These are phyloP conservation scores for Campoletis sonorensis DNA, from an alignment of 1,140 invertebrate genomes.

Conservation along the genomic window DNA sequence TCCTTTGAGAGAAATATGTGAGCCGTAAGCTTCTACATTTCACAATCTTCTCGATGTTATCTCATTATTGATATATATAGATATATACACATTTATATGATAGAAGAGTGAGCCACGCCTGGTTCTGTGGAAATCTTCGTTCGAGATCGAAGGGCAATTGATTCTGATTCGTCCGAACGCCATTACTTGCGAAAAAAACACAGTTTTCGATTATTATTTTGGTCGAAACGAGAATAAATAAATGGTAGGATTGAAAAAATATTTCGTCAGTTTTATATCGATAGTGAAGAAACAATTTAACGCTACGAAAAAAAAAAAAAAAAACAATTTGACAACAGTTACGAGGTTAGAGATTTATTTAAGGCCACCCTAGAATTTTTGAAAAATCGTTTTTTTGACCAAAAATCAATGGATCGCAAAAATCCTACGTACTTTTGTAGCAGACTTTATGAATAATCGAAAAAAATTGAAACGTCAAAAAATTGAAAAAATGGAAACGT, in stretches of 20 bases:
- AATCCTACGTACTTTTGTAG: too few species aligned
- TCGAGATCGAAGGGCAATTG: background rate
- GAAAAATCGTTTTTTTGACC: too few species aligned
- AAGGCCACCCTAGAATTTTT: too few species aligned
- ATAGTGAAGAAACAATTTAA: background rate
- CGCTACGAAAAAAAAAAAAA: background rate
- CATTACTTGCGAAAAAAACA: background rate
- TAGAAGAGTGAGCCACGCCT: background rate
- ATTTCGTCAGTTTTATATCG: background rate
- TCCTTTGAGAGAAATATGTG: background rate
- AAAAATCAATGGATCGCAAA: too few species aligned
- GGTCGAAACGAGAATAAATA: background rate
- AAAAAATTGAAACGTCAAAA: too few species aligned
- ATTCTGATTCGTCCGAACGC: too few species aligned
- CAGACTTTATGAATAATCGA: too few species aligned
- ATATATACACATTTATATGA: too few species aligned
- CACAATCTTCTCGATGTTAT: slow-evolving; percentile 9
- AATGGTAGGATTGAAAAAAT: background rate
- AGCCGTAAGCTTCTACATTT: background rate
- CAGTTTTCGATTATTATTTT: background rate
- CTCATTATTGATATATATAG: background rate
- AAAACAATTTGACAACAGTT: too few species aligned
- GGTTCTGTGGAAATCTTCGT: background rate
- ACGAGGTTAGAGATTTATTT: too few species aligned
- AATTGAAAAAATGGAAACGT: too few species aligned